Conservation (phyloP, 2,113 vertebrate species). For the Galbula dea region DNA sequence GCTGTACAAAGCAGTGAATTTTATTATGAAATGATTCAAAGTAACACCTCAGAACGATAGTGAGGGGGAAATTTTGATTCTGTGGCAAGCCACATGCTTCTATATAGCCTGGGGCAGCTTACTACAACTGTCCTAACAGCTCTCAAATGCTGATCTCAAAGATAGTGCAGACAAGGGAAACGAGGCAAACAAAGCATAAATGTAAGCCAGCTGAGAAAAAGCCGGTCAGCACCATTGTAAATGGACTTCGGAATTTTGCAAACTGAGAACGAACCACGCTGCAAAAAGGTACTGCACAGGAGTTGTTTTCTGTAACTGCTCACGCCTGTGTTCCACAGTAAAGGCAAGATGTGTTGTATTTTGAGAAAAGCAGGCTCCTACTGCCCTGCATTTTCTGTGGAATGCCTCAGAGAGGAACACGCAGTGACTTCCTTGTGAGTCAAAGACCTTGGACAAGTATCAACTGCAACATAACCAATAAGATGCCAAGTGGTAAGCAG, state of each 20-base stretch:
- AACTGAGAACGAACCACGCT: not conserved
- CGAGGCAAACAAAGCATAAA: not conserved
- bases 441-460: constrained; percentile 45
- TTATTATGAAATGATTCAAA: not conserved
- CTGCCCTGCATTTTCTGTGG: not conserved
- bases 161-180: not conserved
- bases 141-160: not conserved
- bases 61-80: not conserved
- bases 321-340: not conserved
- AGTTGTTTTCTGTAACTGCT: not conserved
- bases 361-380: not conserved
- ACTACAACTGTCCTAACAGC: not conserved
- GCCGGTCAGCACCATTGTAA: not conserved
- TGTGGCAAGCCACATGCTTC: not conserved
- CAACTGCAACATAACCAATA: constrained; percentile 17
- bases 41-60: not conserved
- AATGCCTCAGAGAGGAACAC: not conserved
- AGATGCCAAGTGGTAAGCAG: constrained; percentile 10
- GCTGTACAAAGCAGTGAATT: not conserved
- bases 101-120: not conserved
- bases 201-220: not conserved
- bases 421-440: constrained; percentile 58
- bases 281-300: not conserved
- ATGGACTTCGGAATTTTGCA: not conserved
- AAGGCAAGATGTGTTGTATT: not conserved